Evolutionary conservation across 2,797 vertebrate genomes (phyloP), one percentile per base, ranked within the genome.

Genomic region (Sebastes goodei): DNA sequence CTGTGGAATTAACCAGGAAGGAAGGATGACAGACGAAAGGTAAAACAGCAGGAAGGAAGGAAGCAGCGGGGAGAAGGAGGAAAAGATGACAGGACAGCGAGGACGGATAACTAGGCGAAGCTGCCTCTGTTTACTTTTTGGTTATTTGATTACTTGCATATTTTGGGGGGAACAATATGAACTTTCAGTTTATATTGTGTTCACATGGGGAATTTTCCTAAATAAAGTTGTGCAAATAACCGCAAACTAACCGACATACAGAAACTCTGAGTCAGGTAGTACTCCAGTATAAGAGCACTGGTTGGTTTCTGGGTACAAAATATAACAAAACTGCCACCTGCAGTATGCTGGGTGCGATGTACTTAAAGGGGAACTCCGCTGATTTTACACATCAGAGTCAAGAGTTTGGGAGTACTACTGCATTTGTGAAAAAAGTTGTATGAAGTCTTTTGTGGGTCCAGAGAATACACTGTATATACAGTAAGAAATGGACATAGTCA

Each of bases 1-100:
- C 85, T 61, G 70, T 68, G 81, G 84, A 85, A 81, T 84, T 84
- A 87, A 85, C 75, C 88, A 89, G 89, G 87, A 88, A 91, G 85
- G 89, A 87, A 89, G 86, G 87, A 89, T 86, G 89, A 83, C 76
- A 81, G 82, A 84, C 74, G 14, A 85, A 80, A 83, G 75, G 80
- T 77, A 74, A 85, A 80, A 86, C 52, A 84, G 80, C 87, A 84
- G 77, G 81, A 88, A 80, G 82, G 49, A 79, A 71, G 59, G 68
- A 60, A 62, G 78, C 60, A 12, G 62, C 1, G 74, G 55, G 12
- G 35, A 49, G 69, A 10, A 21, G 33, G 23, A 64, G 70, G 49
- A 42, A 11, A 23, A 11, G 11, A 75, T 11, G n/a, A 81, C 1
- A 21, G 1, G 53, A 74, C 20, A 29, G 68, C 8, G 6, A 35